Base-by-base conservation (phyloP, 2,888 invertebrate species). In the Penaeus monodon region DNA sequence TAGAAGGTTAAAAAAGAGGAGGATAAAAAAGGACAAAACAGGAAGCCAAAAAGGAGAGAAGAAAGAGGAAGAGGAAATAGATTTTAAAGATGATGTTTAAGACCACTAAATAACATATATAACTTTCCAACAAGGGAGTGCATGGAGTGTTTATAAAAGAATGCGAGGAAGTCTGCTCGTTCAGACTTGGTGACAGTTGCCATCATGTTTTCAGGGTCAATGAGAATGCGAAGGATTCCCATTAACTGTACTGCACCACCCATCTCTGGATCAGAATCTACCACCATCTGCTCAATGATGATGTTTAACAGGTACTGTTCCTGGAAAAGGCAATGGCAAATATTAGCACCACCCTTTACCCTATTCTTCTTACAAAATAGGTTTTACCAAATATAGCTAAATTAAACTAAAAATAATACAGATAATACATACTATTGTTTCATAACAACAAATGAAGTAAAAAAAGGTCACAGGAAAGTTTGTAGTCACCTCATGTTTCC, bases 81-180 rank as follows among this genome's bases (percentile, higher is more conserved):
- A 29, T 29, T 1, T 4, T 20, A 3, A 29, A 27, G 7, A 14
- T 68, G 22, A 29, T 73, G 22, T 2, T 38, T 14, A 44, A 57
- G 44, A 22, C n/a, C 27, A 22, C 17, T 44, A 38, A 77, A 77
- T 1, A 27, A 38, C 38, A 14, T 24, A 17, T 1, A 29, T 12
- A 68, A 92, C 94, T 93, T 93, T 96, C 96, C 96, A 93, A 98
- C 97, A 91, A 99, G 94, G 84, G 97, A 97, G 92, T 98, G 97
- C 94, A 99, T 97, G 94, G 98, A 98, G 93, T 98, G 97, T 93
- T 98, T 98, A 94, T 99, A 99, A 93, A 99, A 99, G 93, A 98
- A 98, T 93, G 97, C 97, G 85, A 99, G 94, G 93, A 99, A 99
- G 93, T 99, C 99, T 29, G 97, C 97, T 93, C 99, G 99, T 94